Evolutionary conservation across 2,797 vertebrate genomes (phyloP), one percentile per base, ranked within the genome.

Genomic region (Hapalemur alaotrensis): DNA sequence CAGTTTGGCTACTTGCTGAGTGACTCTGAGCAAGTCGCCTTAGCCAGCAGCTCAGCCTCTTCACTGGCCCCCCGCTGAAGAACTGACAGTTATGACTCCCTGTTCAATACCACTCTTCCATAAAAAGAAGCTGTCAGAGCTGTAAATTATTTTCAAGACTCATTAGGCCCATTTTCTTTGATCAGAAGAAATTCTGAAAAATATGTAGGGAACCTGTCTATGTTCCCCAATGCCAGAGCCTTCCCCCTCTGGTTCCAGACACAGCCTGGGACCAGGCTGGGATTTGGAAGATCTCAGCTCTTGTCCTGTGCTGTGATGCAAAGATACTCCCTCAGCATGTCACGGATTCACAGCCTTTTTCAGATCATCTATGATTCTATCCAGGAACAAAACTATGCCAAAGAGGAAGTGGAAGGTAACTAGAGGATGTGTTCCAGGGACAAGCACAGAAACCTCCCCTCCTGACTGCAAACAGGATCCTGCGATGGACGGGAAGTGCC

Each of bases 141-240:
- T 84, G 30, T 65, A 92, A 63, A 72, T 81, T 82, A 75, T 95
- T 93, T 93, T 87, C 67, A 50, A 63, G 70, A 91, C 46, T 95
- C 91, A 72, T 81, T 76, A 94, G 82, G 41, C 78, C 76, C 80
- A 1, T 76, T 91, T 61, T 78, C 28, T 87, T 69, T 92, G 81
- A 85, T 30, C 57, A 63, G 61, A 20, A 52, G 76, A 73, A 59
- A 10, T 23, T 84, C 59, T 96, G 91, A 54, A 89, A 95, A 89
- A 38, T 41, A 89, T 3, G 46, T 35, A 30, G 22, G 32, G 85
- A 93, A 61, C 54, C 30, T 70, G 57, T 72, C 38, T 22, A 0
- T 76, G 46, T 50, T 92, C 84, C 61, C 48, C 70, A 43, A 0
- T 15, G 1, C 11, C 1, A 1, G 63, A 65, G 63, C 48, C 65